These are phyloP conservation scores for Leptinotarsa undecemlineata DNA, from an alignment of 1,140 invertebrate species.

Conservation along the genomic window DNA sequence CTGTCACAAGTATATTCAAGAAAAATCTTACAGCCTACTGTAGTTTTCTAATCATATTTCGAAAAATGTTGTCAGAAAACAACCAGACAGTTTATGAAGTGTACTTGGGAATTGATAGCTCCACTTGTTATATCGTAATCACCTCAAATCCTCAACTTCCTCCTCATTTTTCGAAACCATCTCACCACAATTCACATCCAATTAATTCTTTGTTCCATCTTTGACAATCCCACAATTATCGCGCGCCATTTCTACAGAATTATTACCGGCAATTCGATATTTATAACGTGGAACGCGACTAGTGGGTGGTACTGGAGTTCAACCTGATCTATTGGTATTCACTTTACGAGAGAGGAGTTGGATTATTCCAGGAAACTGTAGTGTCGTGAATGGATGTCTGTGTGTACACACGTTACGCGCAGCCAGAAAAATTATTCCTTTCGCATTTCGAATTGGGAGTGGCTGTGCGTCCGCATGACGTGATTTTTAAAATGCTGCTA, in stretches of 20 bases:
- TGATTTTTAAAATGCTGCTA: background rate
- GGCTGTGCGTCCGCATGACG: background rate
- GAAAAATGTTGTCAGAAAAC: no score
- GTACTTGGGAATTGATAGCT: no score
- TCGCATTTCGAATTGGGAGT: slow-evolving; percentile 6
- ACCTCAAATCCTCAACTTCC: no score
- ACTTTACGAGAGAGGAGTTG: slow-evolving; percentile 26
- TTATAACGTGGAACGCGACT: slow-evolving; percentile 24
- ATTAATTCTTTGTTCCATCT: slow-evolving; percentile 12
- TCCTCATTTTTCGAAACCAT: no score
- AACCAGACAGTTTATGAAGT: no score
- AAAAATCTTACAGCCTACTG: no score
- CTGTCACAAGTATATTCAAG: no score
- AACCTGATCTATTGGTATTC: slow-evolving; percentile 26
- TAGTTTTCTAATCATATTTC: no score
- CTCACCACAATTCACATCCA: background rate
- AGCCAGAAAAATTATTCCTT: slow-evolving; percentile 12
- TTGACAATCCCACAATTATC: slow-evolving; percentile 24
- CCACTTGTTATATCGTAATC: no score
- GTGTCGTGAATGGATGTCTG: slow-evolving; percentile 20
- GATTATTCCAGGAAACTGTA: slow-evolving; percentile 21
- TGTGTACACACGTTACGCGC: background rate
- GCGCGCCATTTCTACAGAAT: slow-evolving; percentile 25
- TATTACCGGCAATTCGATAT: slow-evolving; percentile 18
- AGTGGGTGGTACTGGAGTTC: background rate